Evolutionary conservation across 1,140 invertebrate species (phyloP).

Genomic region (Pararge aegeria): DNA sequence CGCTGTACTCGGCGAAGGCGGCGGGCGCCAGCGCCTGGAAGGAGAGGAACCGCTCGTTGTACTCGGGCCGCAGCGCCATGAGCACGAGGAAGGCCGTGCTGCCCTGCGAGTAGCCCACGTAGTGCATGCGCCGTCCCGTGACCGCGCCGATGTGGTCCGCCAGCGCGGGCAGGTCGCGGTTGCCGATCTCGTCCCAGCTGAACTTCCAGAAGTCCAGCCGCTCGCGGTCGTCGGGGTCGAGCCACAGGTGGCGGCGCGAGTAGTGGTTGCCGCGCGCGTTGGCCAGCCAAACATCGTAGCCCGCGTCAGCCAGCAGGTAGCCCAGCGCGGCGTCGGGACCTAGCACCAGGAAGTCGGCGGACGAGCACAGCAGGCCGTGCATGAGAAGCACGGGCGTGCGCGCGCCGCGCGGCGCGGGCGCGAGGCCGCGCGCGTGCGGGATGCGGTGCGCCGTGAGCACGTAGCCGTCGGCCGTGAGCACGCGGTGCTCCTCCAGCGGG

Average conservation of each 20-base stretch:
- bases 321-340: slow-evolving; percentile 36
- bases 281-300: slow-evolving; percentile 88
- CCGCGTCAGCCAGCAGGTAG: slow-evolving; percentile 83
- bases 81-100: slow-evolving; percentile 81
- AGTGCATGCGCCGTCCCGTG: slow-evolving; percentile 77
- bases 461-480: slow-evolving; percentile 81
- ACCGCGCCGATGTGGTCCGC: slow-evolving; percentile 81
- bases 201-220: slow-evolving; percentile 80
- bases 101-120: slow-evolving; percentile 80
- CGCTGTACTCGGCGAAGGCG: slow-evolving; percentile 9
- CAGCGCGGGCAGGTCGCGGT: slow-evolving; percentile 84
- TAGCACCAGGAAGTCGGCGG: slow-evolving; percentile 80
- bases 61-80: slow-evolving; percentile 79
- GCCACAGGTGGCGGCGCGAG: slow-evolving; percentile 81
- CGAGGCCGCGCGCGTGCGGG: slow-evolving; percentile 44
- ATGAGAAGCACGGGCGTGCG: slow-evolving; percentile 76
- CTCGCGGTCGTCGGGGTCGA: slow-evolving; percentile 69
- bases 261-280: slow-evolving; percentile 86
- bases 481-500: slow-evolving; percentile 73
- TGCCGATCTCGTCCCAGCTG: slow-evolving; percentile 83
- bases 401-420: neutral
- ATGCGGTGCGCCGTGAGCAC: slow-evolving; percentile 80
- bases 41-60: slow-evolving; percentile 69
- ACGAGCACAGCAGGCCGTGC: slow-evolving; percentile 81
- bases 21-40: slow-evolving; percentile 36